Evolutionary conservation across 2,113 vertebrate species (phyloP).

Genomic region (Uropsilus gracilis): DNA sequence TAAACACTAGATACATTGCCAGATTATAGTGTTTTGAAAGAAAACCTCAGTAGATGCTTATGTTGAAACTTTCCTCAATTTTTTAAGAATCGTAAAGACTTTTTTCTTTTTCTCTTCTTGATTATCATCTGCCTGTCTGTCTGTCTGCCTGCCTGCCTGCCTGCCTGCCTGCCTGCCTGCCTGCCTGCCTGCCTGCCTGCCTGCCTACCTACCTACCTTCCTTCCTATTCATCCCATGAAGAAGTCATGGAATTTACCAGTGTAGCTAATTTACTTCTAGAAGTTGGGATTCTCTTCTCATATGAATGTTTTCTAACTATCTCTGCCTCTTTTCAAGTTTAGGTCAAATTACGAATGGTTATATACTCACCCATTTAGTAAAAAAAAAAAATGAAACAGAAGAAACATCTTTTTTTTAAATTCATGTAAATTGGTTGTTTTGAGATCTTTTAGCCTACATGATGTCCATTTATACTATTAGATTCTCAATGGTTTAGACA

Average conservation of each 20-base stretch:
- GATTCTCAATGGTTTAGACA: not conserved
- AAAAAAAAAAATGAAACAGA: not conserved
- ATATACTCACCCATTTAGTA: not conserved
- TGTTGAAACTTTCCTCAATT: not conserved
- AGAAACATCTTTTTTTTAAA: not conserved
- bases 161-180: too few relatives aligned
- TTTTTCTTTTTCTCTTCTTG: not conserved
- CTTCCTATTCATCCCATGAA: not conserved
- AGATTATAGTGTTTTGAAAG: not conserved
- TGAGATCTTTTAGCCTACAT: not conserved
- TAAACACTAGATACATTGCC: not conserved
- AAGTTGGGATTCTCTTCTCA: not conserved
- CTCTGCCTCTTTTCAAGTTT: not conserved
- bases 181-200: not conserved
- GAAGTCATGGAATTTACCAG: not conserved
- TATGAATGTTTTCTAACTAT: not conserved
- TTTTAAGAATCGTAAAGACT: not conserved
- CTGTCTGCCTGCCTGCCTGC: too few relatives aligned
- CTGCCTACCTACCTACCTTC: too few relatives aligned
- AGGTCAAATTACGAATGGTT: not conserved
- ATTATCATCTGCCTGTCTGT: not conserved
- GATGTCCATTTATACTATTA: not conserved
- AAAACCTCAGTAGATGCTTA: not conserved
- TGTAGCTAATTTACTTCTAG: not conserved
- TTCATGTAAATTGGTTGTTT: not conserved